Evolutionary conservation across 1,140 invertebrate genomes (phyloP).

Genomic region (Philotrypesis tridentata): DNA sequence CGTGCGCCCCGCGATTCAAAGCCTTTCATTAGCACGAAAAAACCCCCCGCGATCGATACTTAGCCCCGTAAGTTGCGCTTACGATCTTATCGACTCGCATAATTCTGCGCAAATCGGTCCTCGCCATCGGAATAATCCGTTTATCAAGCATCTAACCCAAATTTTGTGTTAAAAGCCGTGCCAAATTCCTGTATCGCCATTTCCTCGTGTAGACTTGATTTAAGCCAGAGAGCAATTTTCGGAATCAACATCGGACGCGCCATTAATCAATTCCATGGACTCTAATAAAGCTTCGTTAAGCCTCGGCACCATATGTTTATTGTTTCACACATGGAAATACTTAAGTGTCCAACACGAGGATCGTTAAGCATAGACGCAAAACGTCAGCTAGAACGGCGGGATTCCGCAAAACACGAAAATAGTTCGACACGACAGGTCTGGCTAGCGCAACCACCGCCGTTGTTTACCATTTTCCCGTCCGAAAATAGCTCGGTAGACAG

Average conservation of each 20-base stretch:
- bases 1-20: too few relatives aligned
- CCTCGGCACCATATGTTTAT: too few relatives aligned
- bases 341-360: too few relatives aligned
- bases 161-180: background rate
- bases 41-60: too few relatives aligned
- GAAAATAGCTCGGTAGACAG: conserved; percentile 9
- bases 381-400: background rate
- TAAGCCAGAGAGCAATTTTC: background rate
- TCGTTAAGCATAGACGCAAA: background rate
- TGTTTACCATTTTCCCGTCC: conserved; percentile 24
- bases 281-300: background rate
- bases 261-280: too few relatives aligned
- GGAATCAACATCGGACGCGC: background rate
- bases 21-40: too few relatives aligned
- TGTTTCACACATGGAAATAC: too few relatives aligned
- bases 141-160: background rate
- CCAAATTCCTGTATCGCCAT: background rate
- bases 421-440: background rate
- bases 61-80: too few relatives aligned
- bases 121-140: too few relatives aligned
- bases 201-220: background rate
- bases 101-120: too few relatives aligned
- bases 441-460: conserved; percentile 10
- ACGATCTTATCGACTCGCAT: too few relatives aligned
- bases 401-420: conserved; percentile 32